Evolutionary conservation across 92 coral and sea anemone genomes (phyloP).

Genomic region (Scolanthus callimorphus): DNA sequence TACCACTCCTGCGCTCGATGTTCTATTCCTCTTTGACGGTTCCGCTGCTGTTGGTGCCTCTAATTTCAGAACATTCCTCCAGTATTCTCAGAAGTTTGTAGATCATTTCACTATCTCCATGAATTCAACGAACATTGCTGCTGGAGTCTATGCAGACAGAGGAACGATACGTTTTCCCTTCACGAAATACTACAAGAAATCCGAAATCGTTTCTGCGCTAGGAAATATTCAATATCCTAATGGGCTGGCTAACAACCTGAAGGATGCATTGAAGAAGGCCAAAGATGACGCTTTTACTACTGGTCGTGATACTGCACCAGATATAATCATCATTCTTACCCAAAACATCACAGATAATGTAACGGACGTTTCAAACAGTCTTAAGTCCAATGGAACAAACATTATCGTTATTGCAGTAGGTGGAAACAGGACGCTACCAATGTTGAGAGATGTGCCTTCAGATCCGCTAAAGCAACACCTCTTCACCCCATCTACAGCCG

Average conservation of each 20-base stretch:
- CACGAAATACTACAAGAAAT: neutral
- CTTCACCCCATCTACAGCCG: neutral
- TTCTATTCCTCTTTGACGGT: neutral
- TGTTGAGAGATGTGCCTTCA: neutral
- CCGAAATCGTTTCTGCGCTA: neutral
- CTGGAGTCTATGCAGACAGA: neutral
- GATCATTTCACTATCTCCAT: neutral
- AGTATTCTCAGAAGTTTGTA: neutral
- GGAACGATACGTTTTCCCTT: neutral
- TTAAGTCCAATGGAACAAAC: neutral
- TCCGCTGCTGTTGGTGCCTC: neutral
- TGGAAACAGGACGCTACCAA: neutral
- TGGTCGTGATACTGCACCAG: neutral
- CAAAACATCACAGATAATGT: neutral
- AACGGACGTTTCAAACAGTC: neutral
- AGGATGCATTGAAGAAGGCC: neutral
- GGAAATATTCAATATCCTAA: neutral
- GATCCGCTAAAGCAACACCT: neutral
- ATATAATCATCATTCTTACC: neutral
- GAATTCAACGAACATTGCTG: neutral
- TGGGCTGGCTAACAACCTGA: neutral
- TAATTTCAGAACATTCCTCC: neutral
- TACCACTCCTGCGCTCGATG: neutral
- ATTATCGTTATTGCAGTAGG: neutral
- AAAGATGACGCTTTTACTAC: neutral